Evolutionary conservation across 2,113 vertebrate species (phyloP).

Genomic region (Misgurnus anguillicaudatus): DNA sequence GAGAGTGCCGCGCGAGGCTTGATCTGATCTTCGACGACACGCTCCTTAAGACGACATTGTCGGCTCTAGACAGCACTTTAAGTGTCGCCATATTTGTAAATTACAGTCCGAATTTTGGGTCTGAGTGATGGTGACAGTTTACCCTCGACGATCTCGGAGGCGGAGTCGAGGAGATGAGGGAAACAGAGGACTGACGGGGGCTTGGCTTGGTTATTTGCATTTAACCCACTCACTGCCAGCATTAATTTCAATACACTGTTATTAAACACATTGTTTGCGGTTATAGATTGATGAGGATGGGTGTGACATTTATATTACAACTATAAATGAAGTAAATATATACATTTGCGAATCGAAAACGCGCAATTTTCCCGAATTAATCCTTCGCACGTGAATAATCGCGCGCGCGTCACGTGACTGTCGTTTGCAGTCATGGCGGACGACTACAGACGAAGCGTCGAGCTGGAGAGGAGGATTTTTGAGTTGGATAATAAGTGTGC

Average conservation of each 20-base stretch:
- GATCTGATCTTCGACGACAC: constrained; percentile 52
- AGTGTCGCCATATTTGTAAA: constrained; percentile 72
- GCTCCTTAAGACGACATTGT: constrained; percentile 62
- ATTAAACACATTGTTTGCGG: background rate
- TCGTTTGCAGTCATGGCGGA: constrained; percentile 78
- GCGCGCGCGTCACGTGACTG: constrained; percentile 71
- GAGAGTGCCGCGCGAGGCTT: constrained; percentile 44
- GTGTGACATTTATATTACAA: background rate
- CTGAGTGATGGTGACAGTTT: constrained; percentile 33
- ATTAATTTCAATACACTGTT: background rate
- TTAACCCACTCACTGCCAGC: constrained; percentile 55
- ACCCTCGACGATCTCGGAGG: constrained; percentile 28
- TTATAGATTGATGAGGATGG: background rate
- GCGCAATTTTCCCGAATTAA: background rate
- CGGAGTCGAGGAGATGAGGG: constrained; percentile 42
- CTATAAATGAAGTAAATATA: background rate
- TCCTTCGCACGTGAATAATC: constrained; percentile 67
- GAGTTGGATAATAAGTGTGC: constrained; percentile 79
- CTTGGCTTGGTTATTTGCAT: constrained; percentile 58
- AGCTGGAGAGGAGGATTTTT: constrained; percentile 80
- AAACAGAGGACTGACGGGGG: constrained; percentile 46
- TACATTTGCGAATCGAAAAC: background rate
- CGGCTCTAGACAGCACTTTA: constrained; percentile 64
- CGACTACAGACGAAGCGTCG: constrained; percentile 78
- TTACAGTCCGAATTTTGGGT: constrained; percentile 22